Base-by-base conservation (phyloP, 2,113 vertebrate genomes). In the Boulengeromyrus knoepffleri region DNA sequence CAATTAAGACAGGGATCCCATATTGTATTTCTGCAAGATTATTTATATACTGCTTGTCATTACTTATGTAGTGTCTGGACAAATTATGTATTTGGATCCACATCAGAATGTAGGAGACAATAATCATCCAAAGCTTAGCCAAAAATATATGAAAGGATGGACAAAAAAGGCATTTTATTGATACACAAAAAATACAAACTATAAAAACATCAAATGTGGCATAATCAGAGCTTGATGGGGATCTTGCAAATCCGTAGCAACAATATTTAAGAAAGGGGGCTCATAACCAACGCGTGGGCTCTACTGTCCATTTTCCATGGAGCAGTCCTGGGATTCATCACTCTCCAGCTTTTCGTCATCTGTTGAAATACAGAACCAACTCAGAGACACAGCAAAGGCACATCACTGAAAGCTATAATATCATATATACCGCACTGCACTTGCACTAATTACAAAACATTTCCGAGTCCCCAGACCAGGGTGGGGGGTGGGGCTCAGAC, bases 341-440 rank as follows among this genome's bases (percentile, higher is more conserved):
- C 94, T 97, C 90, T 99, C 98, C 24, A 96, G 96, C 87, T 99
- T 99, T 92, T 99, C 99, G 84, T 99, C 98, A 95, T 98, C 99
- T 99, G 93, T 91, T 90, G 88, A 24, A 87, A 47, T 89, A 42
- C 7, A 31, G n/a, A 62, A 47, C 10, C 6, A n/a, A 45, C 36
- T 84, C 42, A 19, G 31, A 45, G 31, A 45, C 31, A 83, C 12
- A 17, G 36, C 7, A 6, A 21, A 1, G 19, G 9, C 15, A 42
- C 31, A 15, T 45, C 4, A 27, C 13, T 10, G 58, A 62, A 27
- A 21, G 86, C 24, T 0, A 91, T 49, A 90, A 10, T 88, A 45
- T 24, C n/a, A 24, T 1, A 85, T 13, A 49, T 7, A 90, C 53
- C 0, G 13, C 66, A 53, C 21, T 39, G 36, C 1, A 89, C 77